Percentiles rank a stretch among this genome's conserved stretches.
phyloP scores from a whole-genome alignment of 53 echinoderm and acorn worm species.

The Arbacia lixula region DNA sequence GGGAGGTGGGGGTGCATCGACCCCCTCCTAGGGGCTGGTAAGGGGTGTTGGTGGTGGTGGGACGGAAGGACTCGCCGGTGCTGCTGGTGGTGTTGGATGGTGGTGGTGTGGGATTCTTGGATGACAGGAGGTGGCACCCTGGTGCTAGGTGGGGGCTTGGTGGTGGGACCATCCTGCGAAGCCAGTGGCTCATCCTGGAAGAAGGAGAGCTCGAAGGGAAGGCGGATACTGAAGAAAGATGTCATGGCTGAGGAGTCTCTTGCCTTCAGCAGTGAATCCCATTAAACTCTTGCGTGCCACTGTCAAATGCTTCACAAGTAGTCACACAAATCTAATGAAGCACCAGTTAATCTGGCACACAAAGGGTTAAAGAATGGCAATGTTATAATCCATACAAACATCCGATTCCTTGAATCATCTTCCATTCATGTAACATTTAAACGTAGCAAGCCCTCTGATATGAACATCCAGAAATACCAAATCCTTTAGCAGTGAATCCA shows the following conservation, averaged over 20 bases:
- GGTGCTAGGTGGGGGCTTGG: not conserved
- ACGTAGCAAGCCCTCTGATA: too few species aligned
- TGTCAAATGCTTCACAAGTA: too few species aligned
- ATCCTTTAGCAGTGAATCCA: too few species aligned
- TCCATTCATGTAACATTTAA: too few species aligned
- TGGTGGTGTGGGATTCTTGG: constrained; percentile 31
- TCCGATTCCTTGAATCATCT: too few species aligned
- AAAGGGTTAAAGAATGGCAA: too few species aligned
- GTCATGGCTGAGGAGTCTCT: constrained; percentile 14
- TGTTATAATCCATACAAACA: too few species aligned
- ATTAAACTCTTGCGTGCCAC: too few species aligned
- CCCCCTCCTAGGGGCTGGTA: not conserved
- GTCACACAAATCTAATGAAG: too few species aligned
- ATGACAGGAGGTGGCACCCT: constrained; percentile 8
- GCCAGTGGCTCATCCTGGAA: constrained; percentile 30
- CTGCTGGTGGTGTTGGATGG: constrained; percentile 19
- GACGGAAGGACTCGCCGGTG: not conserved
- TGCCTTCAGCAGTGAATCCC: too few species aligned
- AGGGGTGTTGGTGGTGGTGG: not conserved
- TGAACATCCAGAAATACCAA: too few species aligned
- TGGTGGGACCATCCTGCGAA: constrained; percentile 1
- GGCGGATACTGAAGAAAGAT: constrained; percentile 47
- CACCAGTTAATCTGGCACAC: too few species aligned
- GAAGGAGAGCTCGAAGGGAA: constrained; percentile 54
- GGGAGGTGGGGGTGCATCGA: constrained; percentile 9